Base-by-base conservation (phyloP, 2,888 invertebrate species). In the Meliscaeva auricollis region DNA sequence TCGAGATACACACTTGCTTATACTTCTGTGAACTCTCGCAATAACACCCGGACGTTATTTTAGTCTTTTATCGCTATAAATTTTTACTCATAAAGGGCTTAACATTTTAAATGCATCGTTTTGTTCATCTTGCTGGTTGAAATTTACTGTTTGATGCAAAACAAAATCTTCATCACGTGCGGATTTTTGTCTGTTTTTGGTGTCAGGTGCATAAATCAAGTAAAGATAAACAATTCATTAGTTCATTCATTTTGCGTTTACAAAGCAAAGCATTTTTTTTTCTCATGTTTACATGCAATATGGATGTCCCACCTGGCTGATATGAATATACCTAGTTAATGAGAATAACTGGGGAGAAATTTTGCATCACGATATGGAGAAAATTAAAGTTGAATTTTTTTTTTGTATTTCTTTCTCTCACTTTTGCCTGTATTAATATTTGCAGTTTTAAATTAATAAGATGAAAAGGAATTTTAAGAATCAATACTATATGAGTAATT, bases 181-280 rank as follows among this genome's bases (percentile, higher is more conserved):
- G 62, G 46, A 22, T 50, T 64, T 46, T 17, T 70, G 26, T 8
- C 17, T 22, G 30, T 26, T 22, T 50, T 66, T 38, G 54, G 75
- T 75, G 68, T 80, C 80, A 80, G 79, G 73, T 79, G 79, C 50
- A 68, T 66, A 73, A 70, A 73, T 79, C 50, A 66, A 22, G 60
- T 22, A 68, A 80, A 80, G 60, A 74, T 74, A 80, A 80, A 74
- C 79, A 80, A 69, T 80, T 80, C 75, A 74, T 80, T 41, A n/a
- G n/a, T n/a, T n/a, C 68, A 69, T 74, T 73, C 38, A 73, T 56
- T 17, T 70, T 69, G 44, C 54, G 17, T 70, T 54, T 68, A 66
- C 38, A 72, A 66, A 73, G 66, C 35, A 68, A 68, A 50, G 3
- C 22, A 66, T 22, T 44, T 52, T 17, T 22, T 44, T 52, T 17